phyloP scores from a whole-genome alignment of 2,797 vertebrate genomes.

The Xyrichtys novacula region DNA sequence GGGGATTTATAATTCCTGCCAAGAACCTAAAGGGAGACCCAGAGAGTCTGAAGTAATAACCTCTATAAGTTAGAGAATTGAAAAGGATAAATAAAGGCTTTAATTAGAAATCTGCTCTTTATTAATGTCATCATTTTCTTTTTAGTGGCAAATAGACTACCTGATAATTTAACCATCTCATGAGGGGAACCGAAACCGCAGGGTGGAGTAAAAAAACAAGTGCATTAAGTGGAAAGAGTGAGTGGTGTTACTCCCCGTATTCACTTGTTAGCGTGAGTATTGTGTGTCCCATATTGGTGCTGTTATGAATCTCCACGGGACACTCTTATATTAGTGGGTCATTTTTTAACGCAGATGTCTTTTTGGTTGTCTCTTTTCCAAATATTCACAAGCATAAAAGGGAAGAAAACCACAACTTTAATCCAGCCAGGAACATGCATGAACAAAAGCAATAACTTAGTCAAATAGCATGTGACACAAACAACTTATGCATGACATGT shows the following conservation, averaged over 20 bases:
- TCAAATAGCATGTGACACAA: background rate
- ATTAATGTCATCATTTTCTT: conserved; percentile 54
- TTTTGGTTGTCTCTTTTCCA: background rate
- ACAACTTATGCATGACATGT: background rate
- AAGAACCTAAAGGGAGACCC: conserved; percentile 45
- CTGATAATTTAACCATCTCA: conserved; percentile 51
- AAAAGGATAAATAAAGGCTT: conserved; percentile 29
- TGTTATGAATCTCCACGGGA: too few species aligned
- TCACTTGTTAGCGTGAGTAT: too few species aligned
- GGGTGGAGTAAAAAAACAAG: conserved; percentile 26
- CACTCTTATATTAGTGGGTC: too few species aligned
- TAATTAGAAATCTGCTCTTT: conserved; percentile 53
- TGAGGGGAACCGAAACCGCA: conserved; percentile 35
- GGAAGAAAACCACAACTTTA: background rate
- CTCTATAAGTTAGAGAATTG: conserved; percentile 21
- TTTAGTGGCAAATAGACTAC: conserved; percentile 27
- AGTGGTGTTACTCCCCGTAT: too few species aligned
- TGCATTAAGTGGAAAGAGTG: too few species aligned
- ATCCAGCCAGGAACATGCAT: background rate
- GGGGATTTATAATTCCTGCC: conserved; percentile 49
- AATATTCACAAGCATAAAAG: background rate
- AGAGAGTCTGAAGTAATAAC: conserved; percentile 40
- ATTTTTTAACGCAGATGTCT: too few species aligned
- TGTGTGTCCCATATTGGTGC: too few species aligned
- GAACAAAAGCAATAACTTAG: background rate